phyloP scores from a whole-genome alignment of 1,140 invertebrate species.

The Nymphalis io region DNA sequence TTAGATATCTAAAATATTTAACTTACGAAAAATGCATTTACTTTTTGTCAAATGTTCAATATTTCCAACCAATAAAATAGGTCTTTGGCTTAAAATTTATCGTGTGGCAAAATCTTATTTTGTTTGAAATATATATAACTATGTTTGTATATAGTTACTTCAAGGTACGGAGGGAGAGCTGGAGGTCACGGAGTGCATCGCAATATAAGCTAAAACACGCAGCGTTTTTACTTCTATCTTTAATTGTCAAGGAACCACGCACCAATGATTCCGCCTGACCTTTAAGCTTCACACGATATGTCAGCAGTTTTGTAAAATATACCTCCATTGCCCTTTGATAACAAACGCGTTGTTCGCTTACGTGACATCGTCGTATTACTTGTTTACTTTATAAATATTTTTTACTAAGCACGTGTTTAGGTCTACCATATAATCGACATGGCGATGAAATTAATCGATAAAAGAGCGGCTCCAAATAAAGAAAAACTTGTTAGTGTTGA shows the following conservation, averaged over 20 bases:
- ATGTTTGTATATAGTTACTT: too few species aligned
- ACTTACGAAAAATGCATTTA: too few species aligned
- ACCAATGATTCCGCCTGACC: conserved; percentile 32
- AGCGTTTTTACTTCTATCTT: conserved; percentile 21
- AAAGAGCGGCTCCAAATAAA: too few species aligned
- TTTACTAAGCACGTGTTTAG: background rate
- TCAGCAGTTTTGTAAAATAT: conserved; percentile 33
- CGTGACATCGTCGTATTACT: conserved; percentile 7
- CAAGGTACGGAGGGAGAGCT: background rate
- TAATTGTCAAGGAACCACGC: conserved; percentile 37
- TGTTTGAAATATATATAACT: too few species aligned
- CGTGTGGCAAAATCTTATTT: too few species aligned
- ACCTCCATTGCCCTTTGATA: conserved; percentile 28
- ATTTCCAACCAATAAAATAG: too few species aligned
- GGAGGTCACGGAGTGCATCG: conserved; percentile 3
- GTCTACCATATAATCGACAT: too few species aligned
- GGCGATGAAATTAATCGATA: too few species aligned
- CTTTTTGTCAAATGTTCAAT: too few species aligned
- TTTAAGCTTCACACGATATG: conserved; percentile 38
- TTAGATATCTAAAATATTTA: too few species aligned
- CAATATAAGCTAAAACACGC: background rate
- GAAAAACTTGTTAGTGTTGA: too few species aligned
- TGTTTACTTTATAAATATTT: background rate
- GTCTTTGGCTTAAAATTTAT: too few species aligned
- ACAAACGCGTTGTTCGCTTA: background rate